Evolutionary conservation across 2,113 vertebrate species (phyloP).

Genomic region (Probosciger aterrimus): DNA sequence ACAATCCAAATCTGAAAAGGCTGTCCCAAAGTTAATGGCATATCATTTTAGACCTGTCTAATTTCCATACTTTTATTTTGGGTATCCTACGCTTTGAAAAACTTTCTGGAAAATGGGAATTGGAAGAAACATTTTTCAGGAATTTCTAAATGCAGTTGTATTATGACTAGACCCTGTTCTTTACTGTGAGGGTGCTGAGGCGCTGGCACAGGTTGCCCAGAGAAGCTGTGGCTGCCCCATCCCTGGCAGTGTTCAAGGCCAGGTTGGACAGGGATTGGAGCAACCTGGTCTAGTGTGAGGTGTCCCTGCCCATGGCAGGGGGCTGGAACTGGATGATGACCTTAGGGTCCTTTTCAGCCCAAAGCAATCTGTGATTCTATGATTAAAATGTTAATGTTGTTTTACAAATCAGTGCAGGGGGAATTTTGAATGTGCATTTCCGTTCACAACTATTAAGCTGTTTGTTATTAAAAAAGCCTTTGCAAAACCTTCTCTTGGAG

Average conservation of each 20-base stretch:
- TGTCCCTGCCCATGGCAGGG: neutral
- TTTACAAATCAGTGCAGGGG: neutral
- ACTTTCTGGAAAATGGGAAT: neutral
- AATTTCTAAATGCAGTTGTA: neutral
- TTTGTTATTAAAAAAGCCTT: neutral
- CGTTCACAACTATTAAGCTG: neutral
- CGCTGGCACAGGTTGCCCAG: too few species aligned
- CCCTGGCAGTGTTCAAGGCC: neutral
- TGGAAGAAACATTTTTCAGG: neutral
- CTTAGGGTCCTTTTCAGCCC: neutral
- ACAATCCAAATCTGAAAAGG: neutral
- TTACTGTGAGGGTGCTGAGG: too few species aligned
- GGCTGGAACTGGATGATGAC: neutral
- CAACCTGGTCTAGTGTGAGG: neutral
- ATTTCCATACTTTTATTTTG: neutral
- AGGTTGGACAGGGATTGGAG: neutral
- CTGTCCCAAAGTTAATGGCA: neutral
- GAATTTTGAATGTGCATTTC: neutral
- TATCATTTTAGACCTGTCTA: neutral
- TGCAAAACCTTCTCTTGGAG: neutral
- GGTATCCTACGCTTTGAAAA: neutral
- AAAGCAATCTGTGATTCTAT: neutral
- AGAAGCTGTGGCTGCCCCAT: too few species aligned
- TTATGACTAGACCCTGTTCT: neutral
- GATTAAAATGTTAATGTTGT: neutral